phyloP scores from a whole-genome alignment of 2,888 invertebrate genomes.

The Tethea ocularis region DNA sequence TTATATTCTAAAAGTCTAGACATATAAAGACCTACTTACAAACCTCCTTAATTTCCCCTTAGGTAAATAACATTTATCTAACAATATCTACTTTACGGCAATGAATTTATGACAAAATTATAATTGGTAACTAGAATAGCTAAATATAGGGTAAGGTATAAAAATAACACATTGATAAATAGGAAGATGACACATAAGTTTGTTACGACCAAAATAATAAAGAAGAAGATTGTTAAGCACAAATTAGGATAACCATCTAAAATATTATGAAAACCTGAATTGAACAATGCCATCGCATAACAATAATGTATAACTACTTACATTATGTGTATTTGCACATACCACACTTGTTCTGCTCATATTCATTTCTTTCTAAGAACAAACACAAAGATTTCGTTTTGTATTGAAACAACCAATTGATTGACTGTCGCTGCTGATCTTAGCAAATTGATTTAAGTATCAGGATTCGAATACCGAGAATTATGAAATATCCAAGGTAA shows the following conservation, averaged over 20 bases:
- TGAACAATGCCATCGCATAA: slow-evolving; percentile 8
- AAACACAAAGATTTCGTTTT: not conserved
- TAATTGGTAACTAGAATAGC: not conserved
- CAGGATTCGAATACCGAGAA: not conserved
- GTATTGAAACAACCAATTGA: not conserved
- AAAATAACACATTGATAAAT: not conserved
- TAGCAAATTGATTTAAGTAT: not conserved
- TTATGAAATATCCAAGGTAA: too few relatives aligned
- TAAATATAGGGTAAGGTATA: not conserved
- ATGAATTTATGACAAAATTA: not conserved
- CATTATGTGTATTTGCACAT: not conserved
- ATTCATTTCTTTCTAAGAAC: not conserved
- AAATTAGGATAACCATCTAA: not conserved
- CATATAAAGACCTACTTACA: not conserved
- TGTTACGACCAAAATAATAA: not conserved
- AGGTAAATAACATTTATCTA: not conserved
- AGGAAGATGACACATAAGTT: not conserved
- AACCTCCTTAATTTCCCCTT: not conserved
- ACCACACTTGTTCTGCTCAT: not conserved
- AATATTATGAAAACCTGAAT: not conserved
- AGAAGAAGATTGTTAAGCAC: not conserved
- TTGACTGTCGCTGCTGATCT: not conserved
- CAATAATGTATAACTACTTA: too few relatives aligned
- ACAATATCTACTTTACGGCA: not conserved
- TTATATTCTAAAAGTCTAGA: not conserved